These are phyloP conservation scores for Archilochus colubris DNA, from an alignment of 2,113 vertebrate genomes.

Conservation along the genomic window DNA sequence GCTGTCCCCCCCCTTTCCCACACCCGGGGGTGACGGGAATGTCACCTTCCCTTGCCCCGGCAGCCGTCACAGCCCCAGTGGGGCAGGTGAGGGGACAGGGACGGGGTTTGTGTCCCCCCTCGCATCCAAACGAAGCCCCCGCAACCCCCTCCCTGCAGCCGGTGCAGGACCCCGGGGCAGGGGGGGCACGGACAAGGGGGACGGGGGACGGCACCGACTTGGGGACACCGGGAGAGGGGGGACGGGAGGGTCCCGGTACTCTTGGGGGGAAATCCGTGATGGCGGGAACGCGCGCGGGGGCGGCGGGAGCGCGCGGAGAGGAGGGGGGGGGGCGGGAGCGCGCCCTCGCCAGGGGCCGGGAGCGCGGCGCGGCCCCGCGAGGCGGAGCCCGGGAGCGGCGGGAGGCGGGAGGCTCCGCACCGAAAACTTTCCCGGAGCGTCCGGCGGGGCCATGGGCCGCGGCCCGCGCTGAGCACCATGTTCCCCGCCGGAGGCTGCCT, in stretches of 20 bases:
- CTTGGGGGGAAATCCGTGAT: background rate
- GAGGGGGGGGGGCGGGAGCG: background rate
- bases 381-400: constrained; percentile 13
- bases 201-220: background rate
- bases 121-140: background rate
- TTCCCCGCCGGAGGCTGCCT: background rate
- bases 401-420: background rate
- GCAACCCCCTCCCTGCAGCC: background rate
- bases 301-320: no score
- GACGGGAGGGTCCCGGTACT: background rate
- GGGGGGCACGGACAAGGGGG: no score
- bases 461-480: background rate
- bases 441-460: background rate
- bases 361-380: background rate
- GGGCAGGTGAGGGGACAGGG: no score
- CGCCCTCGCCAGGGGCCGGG: background rate
- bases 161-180: background rate
- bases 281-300: background rate
- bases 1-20: background rate
- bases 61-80: no score
- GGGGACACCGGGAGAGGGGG: no score
- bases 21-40: accelerated
- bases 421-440: background rate
- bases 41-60: background rate
- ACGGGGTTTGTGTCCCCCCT: no score